These are phyloP conservation scores for Nymphicus hollandicus DNA, from an alignment of 2,113 vertebrate genomes.

Conservation along the genomic window DNA sequence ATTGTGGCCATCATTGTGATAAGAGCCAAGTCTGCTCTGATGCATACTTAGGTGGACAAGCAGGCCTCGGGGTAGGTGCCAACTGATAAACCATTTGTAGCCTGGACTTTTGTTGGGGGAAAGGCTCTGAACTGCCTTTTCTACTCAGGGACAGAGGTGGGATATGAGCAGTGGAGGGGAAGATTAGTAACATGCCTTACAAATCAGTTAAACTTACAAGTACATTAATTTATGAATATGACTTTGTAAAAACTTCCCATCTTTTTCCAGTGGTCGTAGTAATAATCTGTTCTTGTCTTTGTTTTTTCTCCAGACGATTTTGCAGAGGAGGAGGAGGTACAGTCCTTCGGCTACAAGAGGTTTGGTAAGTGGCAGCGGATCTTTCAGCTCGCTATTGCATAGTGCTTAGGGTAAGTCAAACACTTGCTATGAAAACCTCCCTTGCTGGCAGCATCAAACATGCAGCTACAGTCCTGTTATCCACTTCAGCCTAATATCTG, in stretches of 20 bases:
- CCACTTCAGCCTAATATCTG: neutral
- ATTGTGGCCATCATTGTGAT: neutral
- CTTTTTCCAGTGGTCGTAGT: neutral
- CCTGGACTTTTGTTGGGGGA: neutral
- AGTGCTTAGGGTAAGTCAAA: neutral
- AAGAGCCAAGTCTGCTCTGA: neutral
- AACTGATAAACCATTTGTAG: neutral
- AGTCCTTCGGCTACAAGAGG: conserved; percentile 98
- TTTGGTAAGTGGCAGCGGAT: conserved; percentile 85
- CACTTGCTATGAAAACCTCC: neutral
- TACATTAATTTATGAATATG: neutral
- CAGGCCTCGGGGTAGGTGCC: neutral
- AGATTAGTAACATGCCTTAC: neutral
- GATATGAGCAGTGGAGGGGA: neutral
- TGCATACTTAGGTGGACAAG: neutral
- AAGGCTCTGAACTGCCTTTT: neutral
- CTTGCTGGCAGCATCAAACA: neutral
- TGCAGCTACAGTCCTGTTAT: neutral
- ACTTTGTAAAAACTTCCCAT: neutral
- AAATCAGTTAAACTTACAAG: neutral
- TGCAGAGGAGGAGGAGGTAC: conserved; percentile 95
- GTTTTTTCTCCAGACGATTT: conserved; percentile 88
- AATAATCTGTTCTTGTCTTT: neutral
- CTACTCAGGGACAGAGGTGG: neutral
- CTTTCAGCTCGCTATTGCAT: neutral